Conservation (phyloP, 2,113 vertebrate species). For the Eptesicus fuscus region DNA sequence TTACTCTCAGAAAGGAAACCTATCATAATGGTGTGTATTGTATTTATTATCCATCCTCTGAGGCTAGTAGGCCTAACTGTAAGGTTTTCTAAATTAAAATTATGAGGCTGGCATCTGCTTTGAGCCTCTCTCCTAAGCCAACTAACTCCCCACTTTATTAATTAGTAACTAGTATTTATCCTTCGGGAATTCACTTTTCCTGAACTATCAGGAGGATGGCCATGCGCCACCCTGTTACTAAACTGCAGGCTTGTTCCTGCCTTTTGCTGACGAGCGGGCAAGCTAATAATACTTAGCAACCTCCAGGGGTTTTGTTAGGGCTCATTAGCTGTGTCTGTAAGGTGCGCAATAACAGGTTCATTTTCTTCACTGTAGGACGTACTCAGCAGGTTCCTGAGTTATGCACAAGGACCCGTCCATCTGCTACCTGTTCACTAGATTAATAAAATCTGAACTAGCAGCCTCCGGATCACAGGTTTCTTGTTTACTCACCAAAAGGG, state of each 20-base stretch:
- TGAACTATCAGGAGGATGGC: not conserved
- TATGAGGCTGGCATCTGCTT: not conserved
- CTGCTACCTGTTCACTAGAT: not conserved
- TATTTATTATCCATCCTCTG: not conserved
- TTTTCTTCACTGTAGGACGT: not conserved
- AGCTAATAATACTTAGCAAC: not conserved
- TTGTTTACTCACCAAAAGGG: slow-evolving; percentile 84
- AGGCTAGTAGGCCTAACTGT: not conserved
- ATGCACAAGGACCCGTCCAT: not conserved
- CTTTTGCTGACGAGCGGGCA: not conserved
- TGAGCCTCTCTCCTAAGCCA: not conserved
- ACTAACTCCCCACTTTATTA: not conserved
- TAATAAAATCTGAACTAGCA: not conserved
- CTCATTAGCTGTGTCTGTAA: not conserved
- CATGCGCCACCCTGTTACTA: not conserved
- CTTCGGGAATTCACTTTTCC: slow-evolving; percentile 7
- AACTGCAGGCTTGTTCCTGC: not conserved
- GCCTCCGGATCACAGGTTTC: not conserved
- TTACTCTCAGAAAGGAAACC: slow-evolving; percentile 1
- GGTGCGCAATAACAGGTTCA: not conserved
- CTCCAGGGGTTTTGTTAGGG: not conserved
- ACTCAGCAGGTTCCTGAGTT: not conserved
- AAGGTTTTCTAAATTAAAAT: slow-evolving; percentile 17
- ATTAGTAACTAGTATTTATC: not conserved
- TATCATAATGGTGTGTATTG: not conserved